phyloP scores from a whole-genome alignment of 2,797 vertebrate species.

The Gymnocypris eckloni region DNA sequence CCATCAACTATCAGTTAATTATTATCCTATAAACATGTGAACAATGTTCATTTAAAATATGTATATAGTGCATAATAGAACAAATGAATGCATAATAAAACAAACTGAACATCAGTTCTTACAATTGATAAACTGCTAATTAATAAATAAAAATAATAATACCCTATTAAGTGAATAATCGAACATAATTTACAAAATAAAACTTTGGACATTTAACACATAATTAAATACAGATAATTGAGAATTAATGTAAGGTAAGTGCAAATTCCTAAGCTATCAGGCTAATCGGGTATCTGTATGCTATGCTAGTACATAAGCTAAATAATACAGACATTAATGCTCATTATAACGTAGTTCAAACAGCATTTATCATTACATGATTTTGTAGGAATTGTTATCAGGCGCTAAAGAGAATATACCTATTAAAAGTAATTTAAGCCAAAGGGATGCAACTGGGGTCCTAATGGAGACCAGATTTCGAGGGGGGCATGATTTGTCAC shows the following conservation, averaged over 20 bases:
- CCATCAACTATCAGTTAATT: background rate
- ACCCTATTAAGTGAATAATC: no score
- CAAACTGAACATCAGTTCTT: no score
- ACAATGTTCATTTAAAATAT: background rate
- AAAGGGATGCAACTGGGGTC: background rate
- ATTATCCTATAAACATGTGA: background rate
- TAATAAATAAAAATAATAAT: no score
- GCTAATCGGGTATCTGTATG: background rate
- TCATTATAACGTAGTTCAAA: no score
- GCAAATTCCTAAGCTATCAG: background rate
- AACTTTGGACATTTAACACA: no score
- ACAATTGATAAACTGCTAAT: no score
- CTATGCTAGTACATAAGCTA: background rate
- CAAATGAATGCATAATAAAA: background rate
- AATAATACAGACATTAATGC: background rate
- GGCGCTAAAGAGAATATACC: background rate
- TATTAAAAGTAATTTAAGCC: background rate
- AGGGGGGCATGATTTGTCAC: background rate
- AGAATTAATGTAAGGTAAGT: no score
- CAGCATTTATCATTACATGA: no score
- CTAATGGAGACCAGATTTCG: background rate
- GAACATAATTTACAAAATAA: no score
- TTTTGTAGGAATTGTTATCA: no score
- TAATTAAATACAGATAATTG: no score
- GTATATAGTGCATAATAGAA: background rate